Base-by-base conservation (phyloP, 2,888 invertebrate species). In the Sminthurides aquaticus region DNA sequence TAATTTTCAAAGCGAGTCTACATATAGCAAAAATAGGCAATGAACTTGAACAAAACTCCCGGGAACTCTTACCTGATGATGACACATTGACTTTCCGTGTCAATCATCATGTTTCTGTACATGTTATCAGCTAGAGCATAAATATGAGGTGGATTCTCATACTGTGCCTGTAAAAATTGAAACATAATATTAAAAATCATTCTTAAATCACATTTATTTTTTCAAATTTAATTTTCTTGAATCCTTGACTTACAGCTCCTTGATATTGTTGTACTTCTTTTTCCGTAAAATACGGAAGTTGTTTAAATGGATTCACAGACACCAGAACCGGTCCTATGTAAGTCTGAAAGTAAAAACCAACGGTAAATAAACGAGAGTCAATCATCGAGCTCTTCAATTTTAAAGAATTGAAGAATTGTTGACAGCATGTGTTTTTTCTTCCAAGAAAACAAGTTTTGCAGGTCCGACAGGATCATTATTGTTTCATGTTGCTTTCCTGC, bases 31-130 rank as follows among this genome's bases (percentile, higher is more conserved):
- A n/a, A n/a, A n/a, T n/a, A n/a, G n/a, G n/a, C n/a, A n/a, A n/a
- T n/a, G n/a, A n/a, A n/a, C n/a, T n/a, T n/a, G n/a, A n/a, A n/a
- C n/a, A n/a, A n/a, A n/a, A n/a, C n/a, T n/a, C n/a, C n/a, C n/a
- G n/a, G n/a, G n/a, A n/a, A n/a, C n/a, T n/a, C 72, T 73, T 76
- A 85, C 85, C 85, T 85, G 75, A 87, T 87, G 70, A 87, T 87
- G 27, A 86, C 86, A 77, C 87, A 87, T 72, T 87, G 87, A 72
- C 82, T 85, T 76, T 87, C 87, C 72, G 80, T 80, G 75, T 87
- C 86, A 71, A 86, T 86, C 72, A 86, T 76, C 86, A 87, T 85
- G 76, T 87, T 86, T 69, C 86, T 79, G 77, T 86, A 87, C 87
- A 87, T 87, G 72, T 84, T 83, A 74, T 87, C 87, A 1, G 86